phyloP scores from a whole-genome alignment of 1,140 invertebrate genomes.

The Sminthurides bifidus region DNA sequence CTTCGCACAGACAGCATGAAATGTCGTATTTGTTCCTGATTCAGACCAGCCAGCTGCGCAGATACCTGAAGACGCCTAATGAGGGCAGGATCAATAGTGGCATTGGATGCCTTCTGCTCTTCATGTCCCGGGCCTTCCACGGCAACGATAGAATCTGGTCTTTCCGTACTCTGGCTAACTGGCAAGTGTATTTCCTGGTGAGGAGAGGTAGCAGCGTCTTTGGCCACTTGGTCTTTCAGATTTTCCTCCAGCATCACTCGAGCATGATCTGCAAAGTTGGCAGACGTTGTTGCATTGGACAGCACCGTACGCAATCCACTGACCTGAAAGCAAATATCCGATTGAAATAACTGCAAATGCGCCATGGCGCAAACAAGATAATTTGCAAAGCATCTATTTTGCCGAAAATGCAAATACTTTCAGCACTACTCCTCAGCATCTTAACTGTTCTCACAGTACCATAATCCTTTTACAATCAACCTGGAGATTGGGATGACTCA shows the following conservation, averaged over 20 bases:
- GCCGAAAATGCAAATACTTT: not conserved
- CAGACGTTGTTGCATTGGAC: conserved; percentile 9
- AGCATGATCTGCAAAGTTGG: conserved; percentile 11
- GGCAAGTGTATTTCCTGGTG: not conserved
- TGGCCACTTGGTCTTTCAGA: conserved; percentile 2
- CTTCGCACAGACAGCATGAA: conserved; percentile 1
- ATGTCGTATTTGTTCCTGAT: not conserved
- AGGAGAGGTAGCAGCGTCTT: not conserved
- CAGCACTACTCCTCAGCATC: not conserved
- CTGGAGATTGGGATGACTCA: not conserved
- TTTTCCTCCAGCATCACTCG: conserved; percentile 3
- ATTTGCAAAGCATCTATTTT: not conserved
- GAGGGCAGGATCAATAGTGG: conserved; percentile 1
- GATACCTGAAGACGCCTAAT: not conserved
- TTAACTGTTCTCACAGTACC: not conserved
- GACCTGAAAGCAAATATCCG: not conserved
- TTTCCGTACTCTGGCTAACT: not conserved
- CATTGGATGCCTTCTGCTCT: not conserved
- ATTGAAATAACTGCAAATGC: not conserved
- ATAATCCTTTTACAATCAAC: not conserved
- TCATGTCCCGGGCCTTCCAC: not conserved
- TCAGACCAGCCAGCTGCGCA: not conserved
- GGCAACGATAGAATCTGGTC: not conserved
- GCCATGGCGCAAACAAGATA: not conserved
- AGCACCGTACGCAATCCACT: conserved; percentile 5